Percentiles rank a stretch among this genome's conserved stretches.
phyloP scores from a whole-genome alignment of 2,113 vertebrate genomes.

The Archocentrus centrarchus region DNA sequence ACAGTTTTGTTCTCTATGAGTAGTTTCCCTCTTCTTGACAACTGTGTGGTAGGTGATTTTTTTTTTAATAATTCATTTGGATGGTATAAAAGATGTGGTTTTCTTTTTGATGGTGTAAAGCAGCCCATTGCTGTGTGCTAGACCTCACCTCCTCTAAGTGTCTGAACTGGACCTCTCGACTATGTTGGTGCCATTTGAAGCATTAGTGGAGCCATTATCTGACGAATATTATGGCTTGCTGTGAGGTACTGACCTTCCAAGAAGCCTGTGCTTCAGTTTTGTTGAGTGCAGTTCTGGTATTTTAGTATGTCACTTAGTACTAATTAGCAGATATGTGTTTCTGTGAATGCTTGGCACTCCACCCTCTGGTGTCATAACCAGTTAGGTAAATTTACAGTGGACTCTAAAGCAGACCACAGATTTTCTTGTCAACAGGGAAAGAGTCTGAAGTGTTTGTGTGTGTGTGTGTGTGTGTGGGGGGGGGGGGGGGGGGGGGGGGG shows the following conservation, averaged over 20 bases:
- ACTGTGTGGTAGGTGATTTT: too few relatives aligned
- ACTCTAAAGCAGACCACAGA: background rate
- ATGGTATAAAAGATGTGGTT: too few relatives aligned
- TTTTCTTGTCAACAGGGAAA: background rate
- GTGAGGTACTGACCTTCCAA: background rate
- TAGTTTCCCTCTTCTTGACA: too few relatives aligned
- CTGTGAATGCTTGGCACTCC: background rate
- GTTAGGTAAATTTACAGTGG: background rate
- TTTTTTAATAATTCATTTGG: too few relatives aligned
- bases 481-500: too few relatives aligned
- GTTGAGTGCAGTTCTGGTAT: background rate
- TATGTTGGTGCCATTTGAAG: background rate
- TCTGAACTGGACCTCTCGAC: background rate
- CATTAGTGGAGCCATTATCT: background rate
- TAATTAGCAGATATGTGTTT: background rate
- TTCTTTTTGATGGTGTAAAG: too few relatives aligned
- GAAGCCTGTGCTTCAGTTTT: background rate
- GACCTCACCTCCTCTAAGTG: too few relatives aligned
- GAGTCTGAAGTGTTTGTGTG: background rate
- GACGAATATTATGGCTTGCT: background rate
- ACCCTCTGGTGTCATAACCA: background rate
- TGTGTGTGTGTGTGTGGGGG: too few relatives aligned
- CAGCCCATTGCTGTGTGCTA: too few relatives aligned
- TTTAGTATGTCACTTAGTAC: background rate
- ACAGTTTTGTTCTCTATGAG: background rate